These are phyloP conservation scores for Notarius quadriscutis DNA, from an alignment of 2,113 vertebrate species.

Conservation along the genomic window DNA sequence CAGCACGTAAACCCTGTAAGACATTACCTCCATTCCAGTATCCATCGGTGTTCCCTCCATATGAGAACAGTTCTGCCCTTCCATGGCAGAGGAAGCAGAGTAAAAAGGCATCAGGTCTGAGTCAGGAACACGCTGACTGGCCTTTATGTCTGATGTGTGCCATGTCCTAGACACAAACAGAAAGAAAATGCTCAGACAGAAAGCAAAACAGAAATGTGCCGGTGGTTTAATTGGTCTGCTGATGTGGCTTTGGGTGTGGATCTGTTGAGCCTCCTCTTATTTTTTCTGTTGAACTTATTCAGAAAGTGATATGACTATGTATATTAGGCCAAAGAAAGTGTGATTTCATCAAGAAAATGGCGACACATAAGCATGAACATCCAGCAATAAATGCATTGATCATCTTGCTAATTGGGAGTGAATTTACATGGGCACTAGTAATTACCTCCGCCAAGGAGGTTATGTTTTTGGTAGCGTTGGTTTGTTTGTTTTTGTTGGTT, in stretches of 20 bases:
- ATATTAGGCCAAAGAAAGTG: not conserved
- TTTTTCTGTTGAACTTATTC: not conserved
- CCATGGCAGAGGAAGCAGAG: slow-evolving; percentile 75
- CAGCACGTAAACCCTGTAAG: not conserved
- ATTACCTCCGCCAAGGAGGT: no score
- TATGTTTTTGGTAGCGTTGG: no score
- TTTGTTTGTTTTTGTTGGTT: no score
- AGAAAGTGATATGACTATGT: not conserved
- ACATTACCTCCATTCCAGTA: slow-evolving; percentile 67
- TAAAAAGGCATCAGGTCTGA: slow-evolving; percentile 73
- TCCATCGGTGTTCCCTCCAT: slow-evolving; percentile 74
- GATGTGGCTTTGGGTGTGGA: not conserved
- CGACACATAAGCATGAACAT: not conserved
- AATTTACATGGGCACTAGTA: not conserved
- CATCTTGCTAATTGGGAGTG: not conserved
- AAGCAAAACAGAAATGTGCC: not conserved
- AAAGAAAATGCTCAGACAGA: not conserved
- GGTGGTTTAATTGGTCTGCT: not conserved
- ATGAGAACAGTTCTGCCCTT: slow-evolving; percentile 78
- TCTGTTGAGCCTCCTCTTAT: not conserved
- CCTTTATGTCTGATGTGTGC: slow-evolving; percentile 49
- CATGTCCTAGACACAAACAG: slow-evolving; percentile 67
- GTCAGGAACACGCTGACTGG: slow-evolving; percentile 19
- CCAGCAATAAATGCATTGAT: not conserved
- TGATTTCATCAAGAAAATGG: not conserved